phyloP scores from a whole-genome alignment of 2,888 invertebrate species.

The Patella ulyssiponensis region DNA sequence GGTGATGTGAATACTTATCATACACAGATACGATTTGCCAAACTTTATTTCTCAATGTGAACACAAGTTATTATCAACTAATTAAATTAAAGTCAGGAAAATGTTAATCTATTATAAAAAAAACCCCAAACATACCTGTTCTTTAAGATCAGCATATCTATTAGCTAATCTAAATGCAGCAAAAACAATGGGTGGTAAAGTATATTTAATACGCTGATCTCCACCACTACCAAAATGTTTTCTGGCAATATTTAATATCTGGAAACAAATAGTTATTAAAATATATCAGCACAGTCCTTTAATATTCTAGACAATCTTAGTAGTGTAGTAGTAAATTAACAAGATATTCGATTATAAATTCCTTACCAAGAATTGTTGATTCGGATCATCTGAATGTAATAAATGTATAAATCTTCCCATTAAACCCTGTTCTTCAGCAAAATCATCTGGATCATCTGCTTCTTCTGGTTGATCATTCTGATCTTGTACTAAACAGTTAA shows the following conservation, averaged over 20 bases:
- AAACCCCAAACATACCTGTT: slow-evolving; percentile 79
- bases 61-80: background rate
- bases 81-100: background rate
- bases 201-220: slow-evolving; percentile 87
- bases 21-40: background rate
- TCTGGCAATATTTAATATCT: slow-evolving; percentile 89
- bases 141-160: slow-evolving; percentile 81
- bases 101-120: background rate
- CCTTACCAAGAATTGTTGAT: slow-evolving; percentile 75
- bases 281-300: background rate
- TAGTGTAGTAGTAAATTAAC: background rate
- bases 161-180: slow-evolving; percentile 87
- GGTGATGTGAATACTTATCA: background rate
- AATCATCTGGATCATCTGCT: slow-evolving; percentile 89
- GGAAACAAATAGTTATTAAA: slow-evolving; percentile 45
- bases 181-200: slow-evolving; percentile 94
- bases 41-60: no score
- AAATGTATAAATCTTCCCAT: slow-evolving; percentile 79
- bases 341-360: background rate
- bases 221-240: slow-evolving; percentile 94
- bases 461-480: slow-evolving; percentile 73
- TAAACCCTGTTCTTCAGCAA: slow-evolving; percentile 93
- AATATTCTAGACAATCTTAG: background rate
- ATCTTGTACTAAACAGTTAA: slow-evolving; percentile 89
- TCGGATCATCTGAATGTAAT: slow-evolving; percentile 75